phyloP scores from a whole-genome alignment of 2,888 invertebrate species.

The Mesochorus sp. region DNA sequence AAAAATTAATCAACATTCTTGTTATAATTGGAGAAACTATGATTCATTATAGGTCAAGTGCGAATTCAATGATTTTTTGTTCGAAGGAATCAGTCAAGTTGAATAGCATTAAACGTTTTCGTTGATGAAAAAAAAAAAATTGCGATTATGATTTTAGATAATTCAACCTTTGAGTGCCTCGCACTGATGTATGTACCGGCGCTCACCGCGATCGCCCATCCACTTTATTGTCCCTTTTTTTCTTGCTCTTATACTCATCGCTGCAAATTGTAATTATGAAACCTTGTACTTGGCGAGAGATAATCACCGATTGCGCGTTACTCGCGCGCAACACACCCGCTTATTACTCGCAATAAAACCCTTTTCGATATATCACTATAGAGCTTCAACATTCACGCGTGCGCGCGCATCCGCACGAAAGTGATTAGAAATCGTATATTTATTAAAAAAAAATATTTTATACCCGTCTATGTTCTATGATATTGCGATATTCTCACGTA shows the following conservation, averaged over 20 bases:
- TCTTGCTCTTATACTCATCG: slow-evolving; percentile 16
- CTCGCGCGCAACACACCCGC: slow-evolving; percentile 9
- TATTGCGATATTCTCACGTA: slow-evolving; percentile 12
- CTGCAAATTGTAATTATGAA: slow-evolving; percentile 56
- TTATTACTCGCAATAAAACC: slow-evolving; percentile 43
- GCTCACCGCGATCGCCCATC: slow-evolving; percentile 39
- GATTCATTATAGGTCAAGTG: too few relatives aligned
- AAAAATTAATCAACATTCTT: too few relatives aligned
- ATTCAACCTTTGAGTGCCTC: too few relatives aligned
- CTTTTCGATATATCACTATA: slow-evolving; percentile 17
- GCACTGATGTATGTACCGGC: slow-evolving; percentile 19
- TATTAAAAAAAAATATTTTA: neutral
- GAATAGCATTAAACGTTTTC: too few relatives aligned
- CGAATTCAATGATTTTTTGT: too few relatives aligned
- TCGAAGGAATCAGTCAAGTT: too few relatives aligned
- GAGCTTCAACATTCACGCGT: neutral
- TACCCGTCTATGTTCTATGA: neutral
- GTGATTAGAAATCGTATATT: slow-evolving; percentile 28
- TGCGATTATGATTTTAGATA: too few relatives aligned
- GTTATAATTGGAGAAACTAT: too few relatives aligned
- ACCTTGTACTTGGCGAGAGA: slow-evolving; percentile 45
- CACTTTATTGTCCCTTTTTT: slow-evolving; percentile 61
- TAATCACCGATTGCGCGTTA: slow-evolving; percentile 42
- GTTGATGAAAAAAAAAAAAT: neutral
- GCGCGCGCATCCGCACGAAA: slow-evolving; percentile 23